phyloP scores from a whole-genome alignment of 2,888 invertebrate genomes.

The Dichetophora obliterata region DNA sequence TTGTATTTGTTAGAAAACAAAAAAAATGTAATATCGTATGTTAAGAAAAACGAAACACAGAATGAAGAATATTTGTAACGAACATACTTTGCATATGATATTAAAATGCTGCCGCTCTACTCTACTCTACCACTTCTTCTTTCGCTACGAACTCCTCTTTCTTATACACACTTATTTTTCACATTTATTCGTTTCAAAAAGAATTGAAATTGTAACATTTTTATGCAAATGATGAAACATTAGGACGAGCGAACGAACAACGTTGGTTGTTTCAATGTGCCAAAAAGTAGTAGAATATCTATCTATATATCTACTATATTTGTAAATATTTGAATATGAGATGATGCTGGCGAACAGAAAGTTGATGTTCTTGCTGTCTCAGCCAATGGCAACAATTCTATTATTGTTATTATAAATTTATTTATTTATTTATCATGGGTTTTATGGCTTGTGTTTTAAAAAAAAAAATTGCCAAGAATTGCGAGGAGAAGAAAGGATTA shows the following conservation, averaged over 20 bases:
- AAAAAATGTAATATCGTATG: constrained; percentile 27
- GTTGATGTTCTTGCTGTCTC: too few relatives aligned
- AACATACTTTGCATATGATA: constrained; percentile 50
- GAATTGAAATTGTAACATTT: constrained; percentile 53
- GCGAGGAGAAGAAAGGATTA: too few relatives aligned
- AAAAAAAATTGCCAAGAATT: too few relatives aligned
- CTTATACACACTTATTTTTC: background rate
- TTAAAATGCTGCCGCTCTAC: constrained; percentile 42
- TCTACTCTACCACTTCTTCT: background rate
- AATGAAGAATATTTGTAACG: constrained; percentile 43
- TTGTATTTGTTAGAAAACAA: constrained; percentile 33
- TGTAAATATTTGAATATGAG: too few relatives aligned
- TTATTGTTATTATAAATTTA: too few relatives aligned
- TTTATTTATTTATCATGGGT: too few relatives aligned
- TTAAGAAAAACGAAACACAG: constrained; percentile 8
- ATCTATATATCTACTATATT: background rate
- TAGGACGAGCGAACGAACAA: background rate
- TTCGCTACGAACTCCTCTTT: constrained; percentile 2
- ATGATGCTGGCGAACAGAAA: too few relatives aligned
- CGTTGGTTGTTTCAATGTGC: background rate
- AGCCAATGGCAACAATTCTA: too few relatives aligned
- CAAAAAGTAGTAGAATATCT: background rate
- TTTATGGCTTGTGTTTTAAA: too few relatives aligned
- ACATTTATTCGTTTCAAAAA: constrained; percentile 40
- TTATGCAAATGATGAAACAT: constrained; percentile 50